Evolutionary conservation across 2,113 vertebrate species (phyloP).

Genomic region (Phoxinus phoxinus): DNA sequence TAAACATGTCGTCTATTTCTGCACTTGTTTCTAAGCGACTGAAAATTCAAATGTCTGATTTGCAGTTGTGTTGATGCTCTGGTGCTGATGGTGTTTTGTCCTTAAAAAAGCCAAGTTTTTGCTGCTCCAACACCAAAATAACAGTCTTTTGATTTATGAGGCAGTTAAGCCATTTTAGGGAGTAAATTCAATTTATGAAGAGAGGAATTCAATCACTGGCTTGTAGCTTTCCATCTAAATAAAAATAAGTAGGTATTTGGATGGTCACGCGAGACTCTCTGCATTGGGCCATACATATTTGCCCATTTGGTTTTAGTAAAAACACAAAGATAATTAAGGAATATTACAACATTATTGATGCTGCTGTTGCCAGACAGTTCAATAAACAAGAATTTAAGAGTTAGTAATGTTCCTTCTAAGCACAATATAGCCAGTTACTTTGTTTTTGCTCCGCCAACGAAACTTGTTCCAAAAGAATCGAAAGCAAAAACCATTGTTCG

Average conservation of each 20-base stretch:
- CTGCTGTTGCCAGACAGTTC: not conserved
- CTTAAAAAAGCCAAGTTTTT: not conserved
- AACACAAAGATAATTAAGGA: not conserved
- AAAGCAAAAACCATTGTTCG: not conserved
- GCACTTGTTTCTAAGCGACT: slow-evolving; percentile 29
- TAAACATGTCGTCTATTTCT: not conserved
- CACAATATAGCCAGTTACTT: not conserved
- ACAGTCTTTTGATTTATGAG: not conserved
- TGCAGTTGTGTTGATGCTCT: slow-evolving; percentile 13
- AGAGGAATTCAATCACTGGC: not conserved
- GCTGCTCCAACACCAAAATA: not conserved
- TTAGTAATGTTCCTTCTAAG: not conserved
- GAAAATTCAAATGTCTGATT: not conserved
- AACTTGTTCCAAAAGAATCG: not conserved
- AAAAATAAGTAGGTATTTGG: not conserved
- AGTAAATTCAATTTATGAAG: not conserved
- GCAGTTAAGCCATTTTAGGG: not conserved
- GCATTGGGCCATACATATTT: not conserved
- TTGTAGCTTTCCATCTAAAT: not conserved
- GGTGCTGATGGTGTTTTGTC: not conserved
- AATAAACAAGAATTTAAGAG: not conserved
- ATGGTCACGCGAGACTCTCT: not conserved
- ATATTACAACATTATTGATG: not conserved
- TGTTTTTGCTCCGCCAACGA: not conserved
- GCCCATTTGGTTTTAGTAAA: not conserved